A percentile compares a stretch with the other conserved stretches of the same genome.
These are phyloP conservation scores for Hypocryptadius cinnamomeus DNA, from an alignment of 2,113 vertebrate genomes.

Conservation along the genomic window DNA sequence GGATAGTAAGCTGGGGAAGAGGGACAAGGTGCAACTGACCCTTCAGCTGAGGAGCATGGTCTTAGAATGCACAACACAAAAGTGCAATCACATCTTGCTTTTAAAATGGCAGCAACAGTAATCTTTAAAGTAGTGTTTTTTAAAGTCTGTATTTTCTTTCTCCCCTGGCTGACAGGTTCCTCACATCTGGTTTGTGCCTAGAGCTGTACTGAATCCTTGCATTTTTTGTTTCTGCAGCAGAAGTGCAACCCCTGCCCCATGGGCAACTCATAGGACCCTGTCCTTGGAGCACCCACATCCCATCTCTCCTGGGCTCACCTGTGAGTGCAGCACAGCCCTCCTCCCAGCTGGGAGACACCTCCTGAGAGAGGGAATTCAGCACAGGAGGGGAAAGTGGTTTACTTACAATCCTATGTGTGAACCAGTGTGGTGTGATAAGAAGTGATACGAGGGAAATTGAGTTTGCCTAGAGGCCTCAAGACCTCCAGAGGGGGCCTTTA, in stretches of 20 bases:
- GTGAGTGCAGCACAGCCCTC: not conserved
- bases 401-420: not conserved
- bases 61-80: not conserved
- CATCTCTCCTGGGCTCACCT: not conserved
- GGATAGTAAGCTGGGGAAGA: not conserved
- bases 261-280: rapidly evolving
- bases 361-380: not conserved
- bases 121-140: not conserved
- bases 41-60: not conserved
- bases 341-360: not conserved
- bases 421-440: rapidly evolving
- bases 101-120: not conserved
- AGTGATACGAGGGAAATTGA: not conserved
- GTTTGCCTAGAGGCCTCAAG: not conserved
- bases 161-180: not conserved
- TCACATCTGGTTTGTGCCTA: not conserved
- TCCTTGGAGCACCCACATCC: not conserved
- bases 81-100: not conserved
- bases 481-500: not conserved
- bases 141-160: not conserved
- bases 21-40: not conserved
- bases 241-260: not conserved
- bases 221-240: not conserved
- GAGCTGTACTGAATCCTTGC: not conserved
- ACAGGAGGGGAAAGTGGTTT: not conserved